phyloP scores from a whole-genome alignment of 2,113 vertebrate genomes.

The Ctenomys sociabilis region DNA sequence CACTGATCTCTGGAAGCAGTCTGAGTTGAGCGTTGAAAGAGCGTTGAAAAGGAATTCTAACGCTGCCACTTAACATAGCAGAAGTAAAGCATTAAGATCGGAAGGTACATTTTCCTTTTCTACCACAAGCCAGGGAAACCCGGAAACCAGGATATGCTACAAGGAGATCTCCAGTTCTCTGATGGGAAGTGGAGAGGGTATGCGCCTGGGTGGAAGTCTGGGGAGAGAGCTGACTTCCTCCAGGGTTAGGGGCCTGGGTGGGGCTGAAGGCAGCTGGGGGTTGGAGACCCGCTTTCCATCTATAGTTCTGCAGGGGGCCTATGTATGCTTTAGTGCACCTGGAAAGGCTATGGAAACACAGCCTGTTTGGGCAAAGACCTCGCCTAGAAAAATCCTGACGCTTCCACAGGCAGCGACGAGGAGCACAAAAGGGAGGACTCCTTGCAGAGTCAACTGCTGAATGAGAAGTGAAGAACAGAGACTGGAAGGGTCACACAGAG shows the following conservation, averaged over 20 bases:
- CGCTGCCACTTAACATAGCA: background rate
- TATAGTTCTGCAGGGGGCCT: background rate
- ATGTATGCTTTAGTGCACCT: background rate
- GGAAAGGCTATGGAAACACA: background rate
- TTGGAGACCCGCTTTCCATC: background rate
- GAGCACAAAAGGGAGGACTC: background rate
- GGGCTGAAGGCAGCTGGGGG: background rate
- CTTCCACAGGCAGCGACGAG: background rate
- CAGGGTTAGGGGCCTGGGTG: background rate
- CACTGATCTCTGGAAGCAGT: slow-evolving; percentile 30
- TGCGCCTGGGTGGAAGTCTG: background rate
- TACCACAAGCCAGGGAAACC: background rate
- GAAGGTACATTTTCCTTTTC: background rate
- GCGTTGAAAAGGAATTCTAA: slow-evolving; percentile 30
- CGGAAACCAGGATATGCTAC: background rate
- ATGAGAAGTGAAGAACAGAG: background rate
- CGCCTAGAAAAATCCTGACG: background rate
- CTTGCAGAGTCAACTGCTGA: background rate
- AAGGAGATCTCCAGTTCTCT: background rate
- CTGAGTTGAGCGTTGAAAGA: background rate
- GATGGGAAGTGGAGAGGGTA: background rate
- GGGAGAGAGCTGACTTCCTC: background rate
- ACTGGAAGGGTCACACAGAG: background rate
- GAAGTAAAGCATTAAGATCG: background rate
- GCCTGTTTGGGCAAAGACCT: background rate